A percentile compares a stretch with the other conserved stretches of the same genome.
These are phyloP conservation scores for Dreissena polymorpha DNA, from an alignment of 1,140 invertebrate genomes.

Conservation along the genomic window DNA sequence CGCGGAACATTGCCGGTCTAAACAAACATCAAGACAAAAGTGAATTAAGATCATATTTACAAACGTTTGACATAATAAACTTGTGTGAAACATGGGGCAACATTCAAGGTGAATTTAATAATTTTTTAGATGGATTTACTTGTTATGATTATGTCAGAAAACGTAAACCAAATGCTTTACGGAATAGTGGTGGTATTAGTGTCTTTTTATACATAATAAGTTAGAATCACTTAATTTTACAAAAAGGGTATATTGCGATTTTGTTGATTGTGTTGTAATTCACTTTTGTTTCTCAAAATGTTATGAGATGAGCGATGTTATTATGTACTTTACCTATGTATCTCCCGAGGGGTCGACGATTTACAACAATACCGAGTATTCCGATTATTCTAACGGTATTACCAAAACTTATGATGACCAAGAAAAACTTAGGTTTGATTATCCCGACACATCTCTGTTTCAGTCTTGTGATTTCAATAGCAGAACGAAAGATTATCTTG, in stretches of 20 bases:
- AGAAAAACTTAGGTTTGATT: constrained; percentile 18
- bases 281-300: neutral
- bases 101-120: neutral
- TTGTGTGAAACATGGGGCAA: constrained; percentile 23
- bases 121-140: neutral
- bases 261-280: constrained; percentile 10
- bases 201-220: constrained; percentile 5
- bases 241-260: neutral
- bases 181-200: neutral
- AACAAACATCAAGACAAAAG: neutral
- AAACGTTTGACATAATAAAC: constrained; percentile 6
- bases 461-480: constrained; percentile 6
- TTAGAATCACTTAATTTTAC: constrained; percentile 2
- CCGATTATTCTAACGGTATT: constrained; percentile 10
- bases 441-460: constrained; percentile 7
- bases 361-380: neutral
- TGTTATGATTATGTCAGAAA: constrained; percentile 6
- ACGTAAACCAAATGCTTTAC: neutral
- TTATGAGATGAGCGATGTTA: neutral
- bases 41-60: neutral
- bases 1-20: constrained; percentile 6
- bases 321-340: constrained; percentile 12
- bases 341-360: constrained; percentile 10
- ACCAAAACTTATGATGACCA: neutral
- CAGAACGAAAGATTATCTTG: constrained; percentile 19